Conservation (phyloP, 2,888 invertebrate genomes). For the Nemoura dubitans region DNA sequence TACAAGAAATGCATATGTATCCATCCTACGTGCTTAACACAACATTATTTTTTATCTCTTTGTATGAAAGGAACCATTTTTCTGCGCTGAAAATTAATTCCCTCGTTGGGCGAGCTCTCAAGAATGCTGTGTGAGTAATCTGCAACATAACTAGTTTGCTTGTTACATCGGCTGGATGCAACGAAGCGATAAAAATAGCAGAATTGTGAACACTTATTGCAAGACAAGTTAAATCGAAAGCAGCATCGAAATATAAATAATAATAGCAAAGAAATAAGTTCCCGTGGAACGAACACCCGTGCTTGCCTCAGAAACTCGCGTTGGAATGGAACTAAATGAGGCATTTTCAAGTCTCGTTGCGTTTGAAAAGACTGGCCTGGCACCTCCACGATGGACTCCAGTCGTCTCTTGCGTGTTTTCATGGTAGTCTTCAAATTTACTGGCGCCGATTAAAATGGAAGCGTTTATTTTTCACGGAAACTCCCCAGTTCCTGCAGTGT, state of each 20-base stretch:
- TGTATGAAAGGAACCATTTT: not conserved
- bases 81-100: not conserved
- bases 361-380: not conserved
- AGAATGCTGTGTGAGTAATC: conserved; percentile 7
- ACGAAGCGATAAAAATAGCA: not conserved
- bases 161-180: not conserved
- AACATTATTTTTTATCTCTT: not conserved
- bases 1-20: not conserved
- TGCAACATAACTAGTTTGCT: conserved; percentile 12
- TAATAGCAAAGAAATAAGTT: not conserved
- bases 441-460: not conserved
- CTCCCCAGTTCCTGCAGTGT: conserved; percentile 5
- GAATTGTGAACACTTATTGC: not conserved
- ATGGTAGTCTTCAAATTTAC: not conserved
- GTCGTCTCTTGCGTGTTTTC: not conserved
- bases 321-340: too few species aligned
- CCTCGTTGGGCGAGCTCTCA: not conserved
- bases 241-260: not conserved
- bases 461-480: not conserved
- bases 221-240: not conserved
- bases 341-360: too few species aligned
- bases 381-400: not conserved
- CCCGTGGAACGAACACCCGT: too few species aligned
- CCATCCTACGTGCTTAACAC: not conserved
- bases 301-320: too few species aligned